phyloP scores from a whole-genome alignment of 2,113 vertebrate species.

The Psilopsiagon aurifrons region DNA sequence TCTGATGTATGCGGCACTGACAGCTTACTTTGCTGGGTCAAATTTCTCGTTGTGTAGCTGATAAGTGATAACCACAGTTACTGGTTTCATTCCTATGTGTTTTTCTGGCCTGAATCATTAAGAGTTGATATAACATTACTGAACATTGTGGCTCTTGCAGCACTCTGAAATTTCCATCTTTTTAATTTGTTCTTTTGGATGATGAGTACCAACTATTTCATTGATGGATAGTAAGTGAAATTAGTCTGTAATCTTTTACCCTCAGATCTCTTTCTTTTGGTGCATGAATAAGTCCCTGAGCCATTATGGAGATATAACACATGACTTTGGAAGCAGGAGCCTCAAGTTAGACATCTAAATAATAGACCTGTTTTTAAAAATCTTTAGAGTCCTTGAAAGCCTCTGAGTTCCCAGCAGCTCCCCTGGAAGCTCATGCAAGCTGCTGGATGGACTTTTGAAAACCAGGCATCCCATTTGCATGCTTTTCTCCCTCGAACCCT shows the following conservation, averaged over 20 bases:
- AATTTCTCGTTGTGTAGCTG: slow-evolving; percentile 7
- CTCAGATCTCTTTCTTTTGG: slow-evolving; percentile 34
- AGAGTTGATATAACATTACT: background rate
- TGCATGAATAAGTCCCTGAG: background rate
- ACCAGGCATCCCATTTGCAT: slow-evolving; percentile 31
- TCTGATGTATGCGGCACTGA: background rate
- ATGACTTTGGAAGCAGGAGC: slow-evolving; percentile 25
- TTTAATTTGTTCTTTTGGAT: background rate
- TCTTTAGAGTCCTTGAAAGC: slow-evolving; percentile 35
- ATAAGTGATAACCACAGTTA: slow-evolving; percentile 19
- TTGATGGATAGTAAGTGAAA: background rate
- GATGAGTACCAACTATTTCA: background rate
- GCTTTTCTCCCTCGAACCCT: slow-evolving; percentile 34
- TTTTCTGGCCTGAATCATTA: background rate
- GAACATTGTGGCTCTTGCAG: background rate
- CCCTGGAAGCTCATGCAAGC: slow-evolving; percentile 45
- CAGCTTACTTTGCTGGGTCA: slow-evolving; percentile 33
- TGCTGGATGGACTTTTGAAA: slow-evolving; percentile 45
- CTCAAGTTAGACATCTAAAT: slow-evolving; percentile 58
- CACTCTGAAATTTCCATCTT: background rate
- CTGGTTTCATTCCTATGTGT: background rate
- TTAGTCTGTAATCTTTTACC: background rate
- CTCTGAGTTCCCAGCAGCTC: slow-evolving; percentile 35
- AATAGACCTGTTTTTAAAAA: slow-evolving; percentile 35
- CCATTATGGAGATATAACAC: slow-evolving; percentile 41